Conservation (phyloP, 2,888 invertebrate species). For the Ochropleura plecta region DNA sequence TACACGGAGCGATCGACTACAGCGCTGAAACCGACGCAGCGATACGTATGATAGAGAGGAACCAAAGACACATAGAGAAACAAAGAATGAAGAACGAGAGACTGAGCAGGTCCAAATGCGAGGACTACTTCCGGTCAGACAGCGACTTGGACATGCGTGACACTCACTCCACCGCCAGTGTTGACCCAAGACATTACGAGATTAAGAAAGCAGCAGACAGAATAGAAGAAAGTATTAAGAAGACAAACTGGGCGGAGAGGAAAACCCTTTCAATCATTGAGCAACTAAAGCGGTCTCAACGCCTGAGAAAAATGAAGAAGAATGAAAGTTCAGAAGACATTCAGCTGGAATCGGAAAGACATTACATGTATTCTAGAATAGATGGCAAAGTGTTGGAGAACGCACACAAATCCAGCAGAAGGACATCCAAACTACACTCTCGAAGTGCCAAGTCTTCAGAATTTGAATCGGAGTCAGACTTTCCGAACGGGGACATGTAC, state of each 20-base stretch:
- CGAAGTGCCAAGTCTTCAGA: slow-evolving; percentile 94
- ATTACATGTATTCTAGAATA: slow-evolving; percentile 85
- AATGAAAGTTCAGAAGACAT: slow-evolving; percentile 87
- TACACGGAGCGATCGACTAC: slow-evolving; percentile 88
- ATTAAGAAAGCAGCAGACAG: slow-evolving; percentile 84
- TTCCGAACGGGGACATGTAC: slow-evolving; percentile 85
- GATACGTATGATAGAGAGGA: slow-evolving; percentile 90
- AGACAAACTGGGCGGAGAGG: slow-evolving; percentile 88
- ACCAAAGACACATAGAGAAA: slow-evolving; percentile 91
- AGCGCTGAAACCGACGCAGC: slow-evolving; percentile 91
- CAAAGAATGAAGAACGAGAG: slow-evolving; percentile 87
- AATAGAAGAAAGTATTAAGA: slow-evolving; percentile 87
- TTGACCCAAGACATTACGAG: slow-evolving; percentile 79
- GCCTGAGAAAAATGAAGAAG: slow-evolving; percentile 83
- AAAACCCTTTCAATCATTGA: slow-evolving; percentile 88
- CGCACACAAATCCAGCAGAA: slow-evolving; percentile 89
- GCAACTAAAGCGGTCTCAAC: slow-evolving; percentile 86
- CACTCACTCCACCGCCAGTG: slow-evolving; percentile 69
- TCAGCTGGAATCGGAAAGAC: slow-evolving; percentile 87
- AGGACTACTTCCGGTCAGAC: slow-evolving; percentile 85
- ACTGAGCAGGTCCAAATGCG: slow-evolving; percentile 80
- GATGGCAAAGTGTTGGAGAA: slow-evolving; percentile 89
- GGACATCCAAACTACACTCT: slow-evolving; percentile 86
- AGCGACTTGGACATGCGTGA: slow-evolving; percentile 82
- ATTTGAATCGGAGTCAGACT: slow-evolving; percentile 94